Conservation (phyloP, 1,140 invertebrate genomes). For the Aradophagus sp. region DNA sequence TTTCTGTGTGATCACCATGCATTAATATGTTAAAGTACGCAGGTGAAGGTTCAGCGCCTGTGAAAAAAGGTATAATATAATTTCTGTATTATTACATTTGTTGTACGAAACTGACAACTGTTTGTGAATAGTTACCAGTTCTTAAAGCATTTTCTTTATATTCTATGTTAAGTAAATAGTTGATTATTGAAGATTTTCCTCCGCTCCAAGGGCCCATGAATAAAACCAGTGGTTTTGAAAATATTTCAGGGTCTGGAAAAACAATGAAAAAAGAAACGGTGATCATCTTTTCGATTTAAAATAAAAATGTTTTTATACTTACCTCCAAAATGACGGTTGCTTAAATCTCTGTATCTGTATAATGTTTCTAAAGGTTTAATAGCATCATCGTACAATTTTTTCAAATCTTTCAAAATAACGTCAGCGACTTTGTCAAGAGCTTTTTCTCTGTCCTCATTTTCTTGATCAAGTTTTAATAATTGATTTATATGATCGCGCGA, state of each 20-base stretch:
- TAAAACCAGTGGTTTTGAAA: slow-evolving; percentile 92
- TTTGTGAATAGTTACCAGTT: slow-evolving; percentile 86
- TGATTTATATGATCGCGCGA: slow-evolving; percentile 87
- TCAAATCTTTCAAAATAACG: slow-evolving; percentile 87
- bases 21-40: slow-evolving; percentile 95
- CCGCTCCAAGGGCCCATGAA: slow-evolving; percentile 97
- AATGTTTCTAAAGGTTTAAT: slow-evolving; percentile 92
- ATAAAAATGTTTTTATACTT: slow-evolving; percentile 24
- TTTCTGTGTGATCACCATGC: slow-evolving; percentile 88
- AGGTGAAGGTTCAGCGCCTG: slow-evolving; percentile 94
- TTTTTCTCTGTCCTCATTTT: slow-evolving; percentile 82
- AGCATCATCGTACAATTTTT: slow-evolving; percentile 89
- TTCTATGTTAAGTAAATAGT: slow-evolving; percentile 89
- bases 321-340: slow-evolving; percentile 92
- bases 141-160: slow-evolving; percentile 86
- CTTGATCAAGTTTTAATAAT: slow-evolving; percentile 85
- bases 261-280: neutral
- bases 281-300: neutral
- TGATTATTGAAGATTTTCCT: slow-evolving; percentile 95
- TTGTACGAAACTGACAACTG: no score
- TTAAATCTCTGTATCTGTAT: slow-evolving; percentile 94
- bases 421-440: slow-evolving; percentile 84
- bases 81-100: slow-evolving; percentile 1
- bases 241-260: slow-evolving; percentile 90
- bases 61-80: slow-evolving; percentile 27